Conservation (phyloP, 2,113 vertebrate genomes). For the Columba janthina region DNA sequence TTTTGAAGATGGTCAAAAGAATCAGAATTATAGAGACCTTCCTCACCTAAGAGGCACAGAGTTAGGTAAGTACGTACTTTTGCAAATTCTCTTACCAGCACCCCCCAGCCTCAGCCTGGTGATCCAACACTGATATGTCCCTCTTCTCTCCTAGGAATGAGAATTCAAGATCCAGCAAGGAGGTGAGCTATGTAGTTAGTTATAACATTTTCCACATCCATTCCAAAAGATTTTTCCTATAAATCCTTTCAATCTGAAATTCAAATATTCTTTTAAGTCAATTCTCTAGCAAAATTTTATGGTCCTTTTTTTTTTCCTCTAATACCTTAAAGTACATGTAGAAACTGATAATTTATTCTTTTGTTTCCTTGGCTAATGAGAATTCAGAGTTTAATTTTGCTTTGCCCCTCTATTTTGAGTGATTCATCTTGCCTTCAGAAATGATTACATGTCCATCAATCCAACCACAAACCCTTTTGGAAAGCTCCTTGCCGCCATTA, state of each 20-base stretch:
- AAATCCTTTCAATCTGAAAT: background rate
- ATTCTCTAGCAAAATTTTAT: background rate
- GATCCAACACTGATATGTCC: slow-evolving; percentile 4
- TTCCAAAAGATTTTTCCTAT: background rate
- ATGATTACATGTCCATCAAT: slow-evolving; percentile 25
- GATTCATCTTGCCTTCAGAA: slow-evolving; percentile 21
- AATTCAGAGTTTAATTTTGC: background rate
- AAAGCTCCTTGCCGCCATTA: background rate
- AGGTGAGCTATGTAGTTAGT: background rate
- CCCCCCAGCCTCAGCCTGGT: background rate
- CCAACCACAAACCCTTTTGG: background rate
- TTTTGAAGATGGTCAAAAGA: background rate
- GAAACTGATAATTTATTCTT: background rate
- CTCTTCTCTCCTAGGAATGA: slow-evolving; percentile 41
- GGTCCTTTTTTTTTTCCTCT: background rate
- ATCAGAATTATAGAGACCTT: background rate
- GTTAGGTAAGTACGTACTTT: slow-evolving; percentile 16
- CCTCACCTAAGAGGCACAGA: background rate
- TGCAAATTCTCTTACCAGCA: background rate
- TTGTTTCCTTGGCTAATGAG: background rate
- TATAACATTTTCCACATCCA: background rate
- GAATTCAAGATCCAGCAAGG: background rate
- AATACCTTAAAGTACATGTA: background rate
- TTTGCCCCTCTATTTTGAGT: background rate
- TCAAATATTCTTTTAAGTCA: background rate